phyloP scores from a whole-genome alignment of 1,140 invertebrate species.

The Calephelis nemesis region DNA sequence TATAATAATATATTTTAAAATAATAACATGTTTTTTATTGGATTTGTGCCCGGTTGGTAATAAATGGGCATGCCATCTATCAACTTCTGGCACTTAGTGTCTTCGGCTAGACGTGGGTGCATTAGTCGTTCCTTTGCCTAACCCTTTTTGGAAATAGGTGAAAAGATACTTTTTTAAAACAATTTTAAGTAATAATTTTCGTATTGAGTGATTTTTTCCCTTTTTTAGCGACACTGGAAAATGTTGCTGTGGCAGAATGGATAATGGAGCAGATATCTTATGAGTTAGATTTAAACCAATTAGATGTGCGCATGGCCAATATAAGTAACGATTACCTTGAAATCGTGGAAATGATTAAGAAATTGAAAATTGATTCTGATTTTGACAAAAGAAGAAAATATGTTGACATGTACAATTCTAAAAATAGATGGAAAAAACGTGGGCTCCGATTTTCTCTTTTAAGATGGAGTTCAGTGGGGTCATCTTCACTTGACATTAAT shows the following conservation, averaged over 20 bases:
- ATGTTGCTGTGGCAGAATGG: slow-evolving; percentile 84
- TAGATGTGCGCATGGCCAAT: slow-evolving; percentile 83
- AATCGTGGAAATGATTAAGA: slow-evolving; percentile 29
- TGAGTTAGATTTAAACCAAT: slow-evolving; percentile 82
- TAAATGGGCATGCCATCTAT: too few relatives aligned
- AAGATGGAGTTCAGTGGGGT: slow-evolving; percentile 80
- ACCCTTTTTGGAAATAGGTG: too few relatives aligned
- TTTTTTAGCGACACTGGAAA: slow-evolving; percentile 82
- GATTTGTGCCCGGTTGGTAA: too few relatives aligned
- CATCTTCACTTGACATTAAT: slow-evolving; percentile 80
- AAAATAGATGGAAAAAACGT: slow-evolving; percentile 88
- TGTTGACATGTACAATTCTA: slow-evolving; percentile 80
- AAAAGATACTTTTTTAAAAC: too few relatives aligned
- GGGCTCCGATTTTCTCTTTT: slow-evolving; percentile 83
- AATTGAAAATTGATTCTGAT: slow-evolving; percentile 25
- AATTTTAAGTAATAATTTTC: not conserved
- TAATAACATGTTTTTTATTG: too few relatives aligned
- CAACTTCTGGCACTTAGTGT: too few relatives aligned
- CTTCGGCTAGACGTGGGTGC: too few relatives aligned
- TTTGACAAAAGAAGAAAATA: slow-evolving; percentile 22
- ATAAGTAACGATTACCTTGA: slow-evolving; percentile 51
- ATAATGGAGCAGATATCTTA: slow-evolving; percentile 91
- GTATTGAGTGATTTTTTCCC: not conserved
- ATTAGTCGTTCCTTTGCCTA: too few relatives aligned
- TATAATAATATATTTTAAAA: too few relatives aligned